Evolutionary conservation across 1,140 invertebrate species (phyloP).

Genomic region (Thereuonema tuberculata): DNA sequence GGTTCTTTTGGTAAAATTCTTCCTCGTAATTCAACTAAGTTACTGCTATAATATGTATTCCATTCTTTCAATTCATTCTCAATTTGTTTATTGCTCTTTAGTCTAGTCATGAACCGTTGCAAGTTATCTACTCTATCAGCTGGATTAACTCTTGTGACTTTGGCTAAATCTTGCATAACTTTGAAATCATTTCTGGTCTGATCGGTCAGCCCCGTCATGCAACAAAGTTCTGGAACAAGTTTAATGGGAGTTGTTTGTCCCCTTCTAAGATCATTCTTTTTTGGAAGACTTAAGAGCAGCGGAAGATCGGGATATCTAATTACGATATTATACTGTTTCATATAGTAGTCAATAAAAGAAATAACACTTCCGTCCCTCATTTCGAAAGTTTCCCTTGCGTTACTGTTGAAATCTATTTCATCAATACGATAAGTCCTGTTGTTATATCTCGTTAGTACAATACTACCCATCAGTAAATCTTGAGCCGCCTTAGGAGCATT

Average conservation of each 20-base stretch:
- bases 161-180: slow-evolving; percentile 67
- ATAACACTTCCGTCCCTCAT: slow-evolving; percentile 41
- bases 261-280: slow-evolving; percentile 4
- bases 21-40: background rate
- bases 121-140: slow-evolving; percentile 38
- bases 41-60: background rate
- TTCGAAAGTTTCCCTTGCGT: slow-evolving; percentile 41
- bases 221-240: slow-evolving; percentile 68
- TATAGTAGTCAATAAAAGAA: slow-evolving; percentile 64
- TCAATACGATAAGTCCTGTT: slow-evolving; percentile 62
- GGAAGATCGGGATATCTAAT: slow-evolving; percentile 58
- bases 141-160: slow-evolving; percentile 60
- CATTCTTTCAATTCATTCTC: background rate
- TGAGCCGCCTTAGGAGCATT: slow-evolving; percentile 39
- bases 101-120: background rate
- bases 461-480: slow-evolving; percentile 45
- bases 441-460: slow-evolving; percentile 71
- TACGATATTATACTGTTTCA: slow-evolving; percentile 42
- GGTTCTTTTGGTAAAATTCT: too few species aligned
- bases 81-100: background rate
- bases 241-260: slow-evolving; percentile 42
- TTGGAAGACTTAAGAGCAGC: too few species aligned
- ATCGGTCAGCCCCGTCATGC: slow-evolving; percentile 55
- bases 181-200: slow-evolving; percentile 39
- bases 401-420: slow-evolving; percentile 61